Conservation (phyloP, 2,888 invertebrate genomes). For the Mactromeris polynyma region DNA sequence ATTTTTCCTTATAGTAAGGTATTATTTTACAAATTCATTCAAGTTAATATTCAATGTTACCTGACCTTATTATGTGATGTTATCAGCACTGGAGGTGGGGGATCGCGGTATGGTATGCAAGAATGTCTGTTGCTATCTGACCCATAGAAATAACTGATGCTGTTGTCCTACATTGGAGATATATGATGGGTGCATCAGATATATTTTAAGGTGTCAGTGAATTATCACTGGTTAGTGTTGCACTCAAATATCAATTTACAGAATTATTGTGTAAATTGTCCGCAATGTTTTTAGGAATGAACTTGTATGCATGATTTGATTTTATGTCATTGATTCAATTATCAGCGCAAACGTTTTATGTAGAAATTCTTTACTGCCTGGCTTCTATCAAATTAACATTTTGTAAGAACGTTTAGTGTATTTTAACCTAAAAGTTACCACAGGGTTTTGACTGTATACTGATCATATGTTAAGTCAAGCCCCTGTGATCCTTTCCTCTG, state of each 20-base stretch:
- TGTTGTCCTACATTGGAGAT: too few relatives aligned
- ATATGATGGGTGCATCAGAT: too few relatives aligned
- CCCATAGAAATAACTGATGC: too few relatives aligned
- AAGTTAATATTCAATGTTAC: too few relatives aligned
- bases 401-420: not conserved
- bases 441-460: not conserved
- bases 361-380: not conserved
- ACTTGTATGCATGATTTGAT: not conserved
- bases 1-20: too few relatives aligned
- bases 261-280: not conserved
- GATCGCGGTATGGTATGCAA: too few relatives aligned
- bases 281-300: not conserved
- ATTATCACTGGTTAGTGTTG: too few relatives aligned
- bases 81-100: too few relatives aligned
- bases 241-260: not conserved
- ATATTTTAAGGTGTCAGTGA: too few relatives aligned
- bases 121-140: too few relatives aligned
- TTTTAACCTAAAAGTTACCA: not conserved
- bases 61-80: too few relatives aligned
- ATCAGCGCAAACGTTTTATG: not conserved
- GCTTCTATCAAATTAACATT: not conserved
- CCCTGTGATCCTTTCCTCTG: not conserved
- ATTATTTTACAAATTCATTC: too few relatives aligned
- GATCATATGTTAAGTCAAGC: not conserved
- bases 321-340: not conserved